phyloP scores from a whole-genome alignment of 2,888 invertebrate genomes.

The Dorcus hopei region DNA sequence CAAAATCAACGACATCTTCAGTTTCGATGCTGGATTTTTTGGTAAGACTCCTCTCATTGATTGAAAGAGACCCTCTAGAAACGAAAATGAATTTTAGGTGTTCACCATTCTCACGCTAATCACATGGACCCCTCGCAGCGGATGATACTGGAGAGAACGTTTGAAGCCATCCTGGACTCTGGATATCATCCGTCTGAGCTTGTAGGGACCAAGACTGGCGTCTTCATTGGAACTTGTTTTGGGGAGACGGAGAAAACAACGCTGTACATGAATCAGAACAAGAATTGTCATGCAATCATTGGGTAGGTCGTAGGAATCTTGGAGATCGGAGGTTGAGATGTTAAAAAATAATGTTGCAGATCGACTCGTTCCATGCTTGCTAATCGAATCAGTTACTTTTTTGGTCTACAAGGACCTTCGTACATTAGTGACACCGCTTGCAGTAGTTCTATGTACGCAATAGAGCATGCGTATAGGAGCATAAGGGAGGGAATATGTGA shows the following conservation, averaged over 20 bases:
- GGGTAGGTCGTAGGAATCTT: background rate
- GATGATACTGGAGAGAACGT: slow-evolving; percentile 57
- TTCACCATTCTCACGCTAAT: slow-evolving; percentile 57
- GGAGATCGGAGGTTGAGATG: background rate
- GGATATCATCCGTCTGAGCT: slow-evolving; percentile 67
- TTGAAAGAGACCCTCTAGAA: background rate
- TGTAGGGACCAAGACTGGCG: slow-evolving; percentile 71
- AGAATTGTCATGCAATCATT: background rate
- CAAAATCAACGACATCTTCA: slow-evolving; percentile 55
- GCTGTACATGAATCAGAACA: background rate
- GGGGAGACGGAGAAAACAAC: slow-evolving; percentile 72
- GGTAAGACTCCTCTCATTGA: slow-evolving; percentile 31
- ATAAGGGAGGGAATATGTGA: slow-evolving; percentile 81
- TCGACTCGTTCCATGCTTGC: slow-evolving; percentile 71
- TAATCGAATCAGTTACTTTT: slow-evolving; percentile 81
- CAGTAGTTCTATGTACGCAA: slow-evolving; percentile 85
- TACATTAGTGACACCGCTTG: slow-evolving; percentile 89
- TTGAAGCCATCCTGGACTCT: slow-evolving; percentile 61
- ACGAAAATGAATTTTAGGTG: slow-evolving; percentile 24
- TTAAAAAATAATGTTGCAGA: background rate
- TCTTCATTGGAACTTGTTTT: slow-evolving; percentile 75
- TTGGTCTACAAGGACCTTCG: slow-evolving; percentile 84
- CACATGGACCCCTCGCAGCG: slow-evolving; percentile 58
- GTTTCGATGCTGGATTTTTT: slow-evolving; percentile 58
- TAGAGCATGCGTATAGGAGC: slow-evolving; percentile 77